These are phyloP conservation scores for Oreonectes daqikongensis DNA, from an alignment of 2,797 vertebrate species.

Conservation along the genomic window DNA sequence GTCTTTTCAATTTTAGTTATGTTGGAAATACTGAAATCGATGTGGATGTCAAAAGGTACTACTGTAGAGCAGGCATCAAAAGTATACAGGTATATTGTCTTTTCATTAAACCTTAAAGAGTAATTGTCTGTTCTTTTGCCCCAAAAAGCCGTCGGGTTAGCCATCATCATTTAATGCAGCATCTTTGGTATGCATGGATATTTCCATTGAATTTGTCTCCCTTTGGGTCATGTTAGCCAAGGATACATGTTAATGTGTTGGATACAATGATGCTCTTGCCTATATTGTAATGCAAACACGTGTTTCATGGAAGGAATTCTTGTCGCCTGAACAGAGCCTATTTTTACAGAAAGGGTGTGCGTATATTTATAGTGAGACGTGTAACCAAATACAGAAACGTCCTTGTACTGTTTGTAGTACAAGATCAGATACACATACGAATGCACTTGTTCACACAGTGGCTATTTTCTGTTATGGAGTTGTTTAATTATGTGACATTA, in stretches of 20 bases:
- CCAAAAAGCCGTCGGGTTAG: not conserved
- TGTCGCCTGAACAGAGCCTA: slow-evolving; percentile 36
- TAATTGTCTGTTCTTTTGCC: slow-evolving; percentile 1
- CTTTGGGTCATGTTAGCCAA: slow-evolving; percentile 8
- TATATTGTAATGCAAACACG: slow-evolving; percentile 33
- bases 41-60: slow-evolving; percentile 94
- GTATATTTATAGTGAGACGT: slow-evolving; percentile 53
- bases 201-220: slow-evolving; percentile 30
- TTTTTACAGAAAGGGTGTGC: slow-evolving; percentile 54
- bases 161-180: not conserved
- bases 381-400: slow-evolving; percentile 55
- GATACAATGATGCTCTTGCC: slow-evolving; percentile 26
- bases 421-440: slow-evolving; percentile 13
- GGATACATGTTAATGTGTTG: slow-evolving; percentile 33
- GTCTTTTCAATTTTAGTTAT: slow-evolving; percentile 78
- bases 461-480: not conserved
- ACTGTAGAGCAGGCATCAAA: slow-evolving; percentile 97
- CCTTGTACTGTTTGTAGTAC: slow-evolving; percentile 47
- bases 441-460: slow-evolving; percentile 21
- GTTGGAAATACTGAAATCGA: slow-evolving; percentile 96
- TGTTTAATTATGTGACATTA: not conserved
- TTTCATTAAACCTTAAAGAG: slow-evolving; percentile 7
- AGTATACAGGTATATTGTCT: slow-evolving; percentile 88
- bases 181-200: not conserved
- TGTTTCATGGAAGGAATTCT: slow-evolving; percentile 54